These are phyloP conservation scores for Pollenia angustigena DNA, from an alignment of 2,888 invertebrate genomes.

Conservation along the genomic window DNA sequence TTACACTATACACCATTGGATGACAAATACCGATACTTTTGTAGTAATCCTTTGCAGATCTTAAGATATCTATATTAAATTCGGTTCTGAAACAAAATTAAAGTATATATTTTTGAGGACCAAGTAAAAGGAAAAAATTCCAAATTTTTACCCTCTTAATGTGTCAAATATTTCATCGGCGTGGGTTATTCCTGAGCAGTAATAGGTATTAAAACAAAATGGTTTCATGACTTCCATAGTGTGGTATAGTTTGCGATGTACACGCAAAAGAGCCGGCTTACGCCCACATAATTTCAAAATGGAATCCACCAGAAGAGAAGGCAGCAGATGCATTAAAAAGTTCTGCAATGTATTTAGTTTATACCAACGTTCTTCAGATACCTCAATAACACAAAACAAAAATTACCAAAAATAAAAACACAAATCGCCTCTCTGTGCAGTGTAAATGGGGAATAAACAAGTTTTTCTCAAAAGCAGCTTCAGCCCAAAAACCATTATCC, in stretches of 20 bases:
- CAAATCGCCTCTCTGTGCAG: constrained; percentile 75
- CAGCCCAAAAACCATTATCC: constrained; percentile 70
- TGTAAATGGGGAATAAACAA: constrained; percentile 75
- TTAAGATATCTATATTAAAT: constrained; percentile 69
- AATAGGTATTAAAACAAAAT: constrained; percentile 78
- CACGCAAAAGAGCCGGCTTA: constrained; percentile 76
- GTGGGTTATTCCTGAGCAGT: constrained; percentile 76
- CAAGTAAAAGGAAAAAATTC: background rate
- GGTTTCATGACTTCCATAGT: constrained; percentile 78
- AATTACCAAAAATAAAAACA: constrained; percentile 74
- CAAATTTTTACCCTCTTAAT: constrained; percentile 73
- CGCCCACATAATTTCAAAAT: constrained; percentile 75
- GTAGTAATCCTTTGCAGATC: background rate
- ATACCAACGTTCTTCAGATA: too few species aligned
- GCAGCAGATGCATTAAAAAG: constrained; percentile 78
- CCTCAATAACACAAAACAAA: background rate
- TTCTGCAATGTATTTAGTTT: constrained; percentile 50
- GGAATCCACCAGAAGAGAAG: constrained; percentile 76
- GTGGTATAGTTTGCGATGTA: constrained; percentile 75
- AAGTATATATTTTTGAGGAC: background rate
- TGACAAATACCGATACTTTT: constrained; percentile 1
- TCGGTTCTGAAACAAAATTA: constrained; percentile 75
- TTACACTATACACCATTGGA: constrained; percentile 10
- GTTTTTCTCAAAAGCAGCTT: constrained; percentile 75
- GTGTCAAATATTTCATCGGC: constrained; percentile 49